These are phyloP conservation scores for Astropecten irregularis DNA, from an alignment of 53 echinoderm and acorn worm species.

Conservation along the genomic window DNA sequence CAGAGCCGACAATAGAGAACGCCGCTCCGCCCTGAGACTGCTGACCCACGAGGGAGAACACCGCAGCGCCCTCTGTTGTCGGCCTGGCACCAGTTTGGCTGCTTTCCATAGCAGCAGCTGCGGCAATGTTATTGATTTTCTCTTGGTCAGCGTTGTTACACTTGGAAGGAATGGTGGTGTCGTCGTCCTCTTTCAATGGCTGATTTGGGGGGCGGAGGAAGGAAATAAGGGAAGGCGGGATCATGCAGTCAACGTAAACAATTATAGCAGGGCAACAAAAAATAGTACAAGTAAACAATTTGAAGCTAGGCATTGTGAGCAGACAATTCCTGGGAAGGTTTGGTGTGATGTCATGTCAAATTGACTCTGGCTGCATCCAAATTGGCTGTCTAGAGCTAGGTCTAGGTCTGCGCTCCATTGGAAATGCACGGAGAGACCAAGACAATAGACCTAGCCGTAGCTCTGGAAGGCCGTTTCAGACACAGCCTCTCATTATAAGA, in stretches of 20 bases:
- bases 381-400: no score
- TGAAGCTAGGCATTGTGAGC: no score
- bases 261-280: background rate
- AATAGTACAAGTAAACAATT: no score
- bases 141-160: slow-evolving; percentile 15
- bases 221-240: background rate
- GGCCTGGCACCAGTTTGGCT: slow-evolving; percentile 17
- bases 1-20: slow-evolving; percentile 23
- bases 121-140: slow-evolving; percentile 41
- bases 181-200: slow-evolving; percentile 42
- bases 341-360: no score
- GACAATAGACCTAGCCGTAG: no score
- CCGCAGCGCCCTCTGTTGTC: slow-evolving; percentile 38
- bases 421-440: no score
- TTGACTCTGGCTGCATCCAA: no score
- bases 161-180: background rate
- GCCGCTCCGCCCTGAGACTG: slow-evolving; percentile 1
- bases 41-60: slow-evolving; percentile 13
- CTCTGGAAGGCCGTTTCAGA: no score
- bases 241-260: slow-evolving; percentile 34
- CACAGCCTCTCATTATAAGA: no score
- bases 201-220: background rate
- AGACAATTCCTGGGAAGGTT: no score
- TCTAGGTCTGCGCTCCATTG: no score
- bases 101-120: slow-evolving; percentile 6